A percentile compares a stretch with the other conserved stretches of the same genome.
These are phyloP conservation scores for Caenorhabditis tropicalis DNA, from an alignment of 1,140 invertebrate genomes.

Conservation along the genomic window DNA sequence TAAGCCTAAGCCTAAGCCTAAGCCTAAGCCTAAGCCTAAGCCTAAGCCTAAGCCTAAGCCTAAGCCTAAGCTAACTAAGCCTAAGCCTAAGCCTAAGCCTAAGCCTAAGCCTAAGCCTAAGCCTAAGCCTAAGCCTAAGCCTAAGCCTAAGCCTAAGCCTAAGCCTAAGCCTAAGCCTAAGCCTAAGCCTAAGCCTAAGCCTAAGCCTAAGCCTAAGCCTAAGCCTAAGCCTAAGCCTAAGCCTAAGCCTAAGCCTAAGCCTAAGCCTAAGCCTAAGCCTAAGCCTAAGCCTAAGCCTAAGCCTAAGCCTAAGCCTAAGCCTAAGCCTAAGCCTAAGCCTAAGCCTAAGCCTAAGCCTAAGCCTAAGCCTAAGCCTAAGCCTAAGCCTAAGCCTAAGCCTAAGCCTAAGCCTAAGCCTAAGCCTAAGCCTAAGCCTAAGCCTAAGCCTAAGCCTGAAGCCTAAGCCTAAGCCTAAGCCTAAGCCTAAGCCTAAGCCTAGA, in stretches of 20 bases:
- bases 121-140: conserved; percentile 30
- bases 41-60: conserved; percentile 21
- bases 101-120: neutral
- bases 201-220: conserved; percentile 44
- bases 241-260: conserved; percentile 42
- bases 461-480: too few species aligned
- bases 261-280: conserved; percentile 27
- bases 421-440: too few species aligned
- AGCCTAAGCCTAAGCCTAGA: too few species aligned
- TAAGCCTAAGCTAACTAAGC: conserved; percentile 45
- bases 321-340: conserved; percentile 34
- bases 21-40: conserved; percentile 41
- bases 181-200: conserved; percentile 37
- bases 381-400: too few species aligned
- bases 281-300: conserved; percentile 17
- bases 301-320: neutral
- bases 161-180: conserved; percentile 31
- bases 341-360: too few species aligned
- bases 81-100: conserved; percentile 33
- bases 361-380: too few species aligned
- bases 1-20: conserved; percentile 51
- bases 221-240: conserved; percentile 43
- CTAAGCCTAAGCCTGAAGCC: too few species aligned
- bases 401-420: too few species aligned
- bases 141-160: conserved; percentile 31